Evolutionary conservation across 1,140 invertebrate genomes (phyloP).

Genomic region (Drosophila varians): DNA sequence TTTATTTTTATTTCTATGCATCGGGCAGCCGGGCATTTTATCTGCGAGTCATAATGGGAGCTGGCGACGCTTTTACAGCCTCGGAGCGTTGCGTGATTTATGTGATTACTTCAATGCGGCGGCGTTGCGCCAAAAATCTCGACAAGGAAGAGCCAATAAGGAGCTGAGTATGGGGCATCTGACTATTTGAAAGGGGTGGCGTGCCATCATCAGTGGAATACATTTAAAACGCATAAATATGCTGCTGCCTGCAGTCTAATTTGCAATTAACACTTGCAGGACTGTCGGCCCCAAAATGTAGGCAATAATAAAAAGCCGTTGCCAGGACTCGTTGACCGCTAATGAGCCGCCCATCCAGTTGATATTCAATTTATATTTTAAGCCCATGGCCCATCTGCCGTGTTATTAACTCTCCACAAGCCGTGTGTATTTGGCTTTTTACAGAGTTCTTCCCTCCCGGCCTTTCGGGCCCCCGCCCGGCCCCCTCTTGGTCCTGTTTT

Average conservation of each 20-base stretch:
- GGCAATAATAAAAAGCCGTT: conserved; percentile 11
- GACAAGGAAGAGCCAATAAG: not conserved
- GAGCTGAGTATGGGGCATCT: not conserved
- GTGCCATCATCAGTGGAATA: conserved; percentile 40
- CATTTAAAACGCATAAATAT: conserved; percentile 61
- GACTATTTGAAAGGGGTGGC: conserved; percentile 32
- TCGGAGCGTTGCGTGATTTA: conserved; percentile 67
- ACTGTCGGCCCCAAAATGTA: conserved; percentile 19
- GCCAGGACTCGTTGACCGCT: conserved; percentile 37
- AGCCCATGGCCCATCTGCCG: conserved; percentile 26
- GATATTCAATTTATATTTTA: conserved; percentile 73
- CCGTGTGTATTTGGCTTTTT: conserved; percentile 30
- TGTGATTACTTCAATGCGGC: conserved; percentile 81
- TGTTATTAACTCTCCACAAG: conserved; percentile 29
- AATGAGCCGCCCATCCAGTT: conserved; percentile 58
- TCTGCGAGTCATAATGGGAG: conserved; percentile 75
- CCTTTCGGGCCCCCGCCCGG: no score
- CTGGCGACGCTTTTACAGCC: conserved; percentile 66
- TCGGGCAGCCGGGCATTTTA: conserved; percentile 61
- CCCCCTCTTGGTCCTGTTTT: not conserved
- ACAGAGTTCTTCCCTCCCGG: not conserved
- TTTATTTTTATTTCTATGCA: conserved; percentile 73
- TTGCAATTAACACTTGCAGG: conserved; percentile 49
- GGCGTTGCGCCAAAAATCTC: conserved; percentile 65
- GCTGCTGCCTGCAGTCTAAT: conserved; percentile 37